These are phyloP conservation scores for Cerastis leucographa DNA, from an alignment of 2,888 invertebrate genomes.

Conservation along the genomic window DNA sequence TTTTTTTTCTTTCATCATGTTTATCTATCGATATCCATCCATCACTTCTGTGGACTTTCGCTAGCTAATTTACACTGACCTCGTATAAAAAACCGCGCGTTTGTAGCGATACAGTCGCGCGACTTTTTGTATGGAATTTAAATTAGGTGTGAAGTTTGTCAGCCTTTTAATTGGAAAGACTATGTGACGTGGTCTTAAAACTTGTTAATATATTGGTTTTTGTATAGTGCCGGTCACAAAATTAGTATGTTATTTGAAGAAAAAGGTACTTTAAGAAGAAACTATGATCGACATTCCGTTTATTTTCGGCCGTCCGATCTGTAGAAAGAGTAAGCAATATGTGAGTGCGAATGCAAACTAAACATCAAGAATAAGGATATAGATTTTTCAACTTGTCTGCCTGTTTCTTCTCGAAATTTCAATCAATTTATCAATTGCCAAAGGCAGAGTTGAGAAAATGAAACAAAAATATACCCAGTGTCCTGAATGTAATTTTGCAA, in stretches of 20 bases:
- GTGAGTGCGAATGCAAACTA: not conserved
- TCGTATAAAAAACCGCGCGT: not conserved
- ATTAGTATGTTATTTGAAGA: not conserved
- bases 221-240: constrained; percentile 22
- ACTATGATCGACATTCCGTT: constrained; percentile 1
- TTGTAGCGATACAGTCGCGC: constrained; percentile 14
- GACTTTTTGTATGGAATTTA: constrained; percentile 16
- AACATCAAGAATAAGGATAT: not conserved
- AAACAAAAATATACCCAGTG: constrained; percentile 1
- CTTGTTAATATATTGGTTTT: constrained; percentile 25
- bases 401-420: constrained; percentile 20
- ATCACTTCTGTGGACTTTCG: not conserved
- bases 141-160: not conserved
- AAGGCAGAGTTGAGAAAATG: not conserved
- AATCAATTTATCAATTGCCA: not conserved
- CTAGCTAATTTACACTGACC: not conserved
- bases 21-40: not conserved
- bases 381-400: not conserved
- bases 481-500: not conserved
- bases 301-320: not conserved
- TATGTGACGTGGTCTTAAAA: constrained; percentile 29
- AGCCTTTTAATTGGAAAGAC: constrained; percentile 35
- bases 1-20: not conserved
- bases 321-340: too few species aligned
- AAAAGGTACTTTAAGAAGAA: not conserved